Evolutionary conservation across 64 coral and sea anemone species (phyloP).

Genomic region (Dendronephthya gigantea): DNA sequence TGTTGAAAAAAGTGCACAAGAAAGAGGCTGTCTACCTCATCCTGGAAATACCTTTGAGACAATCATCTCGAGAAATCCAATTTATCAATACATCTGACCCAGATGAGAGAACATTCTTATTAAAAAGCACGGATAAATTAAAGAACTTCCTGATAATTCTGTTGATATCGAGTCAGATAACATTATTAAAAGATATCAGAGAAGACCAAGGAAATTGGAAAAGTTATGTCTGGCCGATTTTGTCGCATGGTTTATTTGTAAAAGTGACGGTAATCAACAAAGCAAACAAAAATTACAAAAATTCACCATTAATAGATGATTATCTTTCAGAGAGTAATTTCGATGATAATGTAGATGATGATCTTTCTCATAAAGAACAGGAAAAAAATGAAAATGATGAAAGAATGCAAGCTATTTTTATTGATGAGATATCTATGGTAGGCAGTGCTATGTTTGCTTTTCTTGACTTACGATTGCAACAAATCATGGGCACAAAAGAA

Average conservation of each 20-base stretch:
- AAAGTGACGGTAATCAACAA: background rate
- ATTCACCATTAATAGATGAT: background rate
- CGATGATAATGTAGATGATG: background rate
- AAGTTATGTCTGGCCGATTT: background rate
- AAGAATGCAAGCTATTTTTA: conserved; percentile 2
- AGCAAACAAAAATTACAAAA: background rate
- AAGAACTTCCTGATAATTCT: background rate
- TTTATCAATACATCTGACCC: background rate
- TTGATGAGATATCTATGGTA: conserved; percentile 3
- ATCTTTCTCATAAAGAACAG: background rate
- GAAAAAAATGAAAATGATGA: background rate
- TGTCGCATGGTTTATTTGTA: background rate
- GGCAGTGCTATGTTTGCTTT: conserved; percentile 61
- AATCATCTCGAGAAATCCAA: background rate
- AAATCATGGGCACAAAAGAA: background rate
- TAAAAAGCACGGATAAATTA: background rate
- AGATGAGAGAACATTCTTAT: background rate
- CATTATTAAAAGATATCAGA: background rate
- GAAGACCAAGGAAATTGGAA: background rate
- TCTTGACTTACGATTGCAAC: conserved; percentile 38
- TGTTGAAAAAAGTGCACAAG: background rate
- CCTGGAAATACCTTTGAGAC: background rate
- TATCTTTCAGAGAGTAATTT: background rate
- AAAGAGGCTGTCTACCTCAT: background rate
- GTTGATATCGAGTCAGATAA: conserved; percentile 1